Base-by-base conservation (phyloP, 2,888 invertebrate species). In the Amphimallon solstitiale region DNA sequence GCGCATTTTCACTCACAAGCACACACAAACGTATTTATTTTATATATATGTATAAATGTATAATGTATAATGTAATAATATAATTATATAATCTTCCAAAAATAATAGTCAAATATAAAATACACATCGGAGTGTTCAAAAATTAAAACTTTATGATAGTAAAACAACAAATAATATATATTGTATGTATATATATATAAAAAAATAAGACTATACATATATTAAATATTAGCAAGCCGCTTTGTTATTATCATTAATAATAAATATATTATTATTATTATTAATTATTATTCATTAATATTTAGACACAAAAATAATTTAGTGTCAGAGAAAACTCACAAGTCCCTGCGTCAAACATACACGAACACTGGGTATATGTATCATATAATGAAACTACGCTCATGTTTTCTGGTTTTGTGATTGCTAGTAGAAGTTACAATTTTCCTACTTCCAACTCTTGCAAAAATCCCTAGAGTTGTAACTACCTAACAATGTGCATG, bases 241-340 rank as follows among this genome's bases (percentile, higher is more conserved):
- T 46, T 37, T 23, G 45, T 66, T 37, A 61, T 68, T 68, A 45
- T 61, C 38, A 45, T 66, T 65, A 60, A 60, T 63, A 34, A 54
- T 59, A 61, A 29, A 48, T 61, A 61, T 65, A n/a, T 46, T 70
- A 63, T 70, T 65, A 65, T 68, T 67, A 68, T 66, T 69, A 71
- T 68, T 64, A 71, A 70, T 71, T 72, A 70, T 71, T 70, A 70
- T 69, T 63, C 67, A 69, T 70, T 65, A 68, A 62, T 69, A 66
- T 71, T 68, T 69, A 70, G 74, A 75, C 74, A 76, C 74, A 73
- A 74, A 76, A 74, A 75, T 72, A 75, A 72, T 70, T 75, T 76
- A 74, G 74, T 76, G 76, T 77, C 76, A 69, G 71, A 73, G 69
- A 75, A 23, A 73, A 73, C 68, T 71, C 72, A 73, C 73, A 72